phyloP scores from a whole-genome alignment of 2,113 vertebrate species.

The Chelonoidis abingdonii region DNA sequence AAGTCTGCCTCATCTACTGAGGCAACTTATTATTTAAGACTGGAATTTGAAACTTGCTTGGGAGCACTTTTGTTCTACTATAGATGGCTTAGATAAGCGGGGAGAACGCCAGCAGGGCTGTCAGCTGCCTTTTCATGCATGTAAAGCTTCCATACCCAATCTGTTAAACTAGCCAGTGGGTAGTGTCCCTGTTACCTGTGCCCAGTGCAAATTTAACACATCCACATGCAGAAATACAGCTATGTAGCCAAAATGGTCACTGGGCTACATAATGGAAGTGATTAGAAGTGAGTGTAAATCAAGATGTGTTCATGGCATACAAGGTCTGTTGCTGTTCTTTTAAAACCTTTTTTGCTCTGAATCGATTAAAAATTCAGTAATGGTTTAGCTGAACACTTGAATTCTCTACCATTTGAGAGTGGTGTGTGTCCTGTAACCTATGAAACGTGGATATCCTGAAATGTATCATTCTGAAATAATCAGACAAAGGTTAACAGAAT shows the following conservation, averaged over 20 bases:
- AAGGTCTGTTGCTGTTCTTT: not conserved
- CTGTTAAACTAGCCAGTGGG: accelerated
- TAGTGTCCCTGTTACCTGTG: not conserved
- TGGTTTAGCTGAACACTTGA: accelerated
- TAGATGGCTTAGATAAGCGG: constrained; percentile 46
- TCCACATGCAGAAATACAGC: not conserved
- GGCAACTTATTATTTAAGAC: not conserved
- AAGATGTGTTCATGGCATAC: not conserved
- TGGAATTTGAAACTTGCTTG: constrained; percentile 18
- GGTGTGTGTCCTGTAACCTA: accelerated
- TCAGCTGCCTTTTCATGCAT: not conserved
- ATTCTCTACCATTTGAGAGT: not conserved
- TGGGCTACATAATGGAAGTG: not conserved
- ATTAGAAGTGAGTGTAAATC: not conserved
- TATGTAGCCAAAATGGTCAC: not conserved
- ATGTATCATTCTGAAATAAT: constrained; percentile 4
- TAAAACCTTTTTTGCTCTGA: not conserved
- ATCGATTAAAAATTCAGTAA: not conserved
- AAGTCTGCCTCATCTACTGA: constrained; percentile 29
- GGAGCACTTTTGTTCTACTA: constrained; percentile 17
- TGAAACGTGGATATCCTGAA: not conserved
- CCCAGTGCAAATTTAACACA: not conserved
- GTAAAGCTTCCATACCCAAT: not conserved
- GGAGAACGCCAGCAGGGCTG: not conserved
- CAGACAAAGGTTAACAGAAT: constrained; percentile 32